Conservation (phyloP, 2,797 vertebrate genomes). For the Melanotaenia pygmaea region DNA sequence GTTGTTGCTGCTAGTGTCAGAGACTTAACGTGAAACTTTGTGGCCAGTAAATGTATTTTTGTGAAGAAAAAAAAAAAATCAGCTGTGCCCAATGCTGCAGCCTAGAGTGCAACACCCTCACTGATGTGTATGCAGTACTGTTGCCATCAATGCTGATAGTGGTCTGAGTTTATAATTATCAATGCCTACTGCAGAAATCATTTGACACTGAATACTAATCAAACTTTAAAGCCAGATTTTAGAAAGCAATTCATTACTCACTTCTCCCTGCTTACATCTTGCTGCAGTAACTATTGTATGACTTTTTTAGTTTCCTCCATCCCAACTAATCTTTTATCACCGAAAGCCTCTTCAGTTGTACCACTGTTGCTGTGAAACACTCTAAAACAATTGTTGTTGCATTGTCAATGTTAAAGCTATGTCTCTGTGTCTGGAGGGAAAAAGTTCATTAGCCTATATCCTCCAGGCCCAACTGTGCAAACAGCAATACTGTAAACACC, state of each 20-base stretch:
- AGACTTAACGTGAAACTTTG: not conserved
- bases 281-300: conserved; percentile 12
- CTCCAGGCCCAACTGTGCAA: conserved; percentile 46
- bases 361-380: conserved; percentile 26
- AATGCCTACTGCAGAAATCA: not conserved
- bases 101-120: not conserved
- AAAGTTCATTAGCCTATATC: conserved; percentile 40
- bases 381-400: conserved; percentile 41
- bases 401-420: conserved; percentile 50
- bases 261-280: not conserved
- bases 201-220: not conserved
- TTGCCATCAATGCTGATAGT: not conserved
- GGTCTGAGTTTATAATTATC: not conserved
- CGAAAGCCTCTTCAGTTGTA: conserved; percentile 31
- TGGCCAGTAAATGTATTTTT: not conserved
- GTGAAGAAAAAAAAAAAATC: not conserved
- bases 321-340: conserved; percentile 19
- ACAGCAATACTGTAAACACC: conserved; percentile 45
- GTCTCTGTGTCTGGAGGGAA: conserved; percentile 52
- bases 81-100: not conserved
- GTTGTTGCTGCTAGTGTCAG: not conserved
- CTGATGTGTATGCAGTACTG: not conserved
- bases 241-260: not conserved
- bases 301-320: conserved; percentile 30
- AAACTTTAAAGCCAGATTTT: not conserved